A percentile compares a stretch with the other conserved stretches of the same genome.
Conservation (phyloP, 2,888 invertebrate genomes). For the Vesta saturnalis region DNA sequence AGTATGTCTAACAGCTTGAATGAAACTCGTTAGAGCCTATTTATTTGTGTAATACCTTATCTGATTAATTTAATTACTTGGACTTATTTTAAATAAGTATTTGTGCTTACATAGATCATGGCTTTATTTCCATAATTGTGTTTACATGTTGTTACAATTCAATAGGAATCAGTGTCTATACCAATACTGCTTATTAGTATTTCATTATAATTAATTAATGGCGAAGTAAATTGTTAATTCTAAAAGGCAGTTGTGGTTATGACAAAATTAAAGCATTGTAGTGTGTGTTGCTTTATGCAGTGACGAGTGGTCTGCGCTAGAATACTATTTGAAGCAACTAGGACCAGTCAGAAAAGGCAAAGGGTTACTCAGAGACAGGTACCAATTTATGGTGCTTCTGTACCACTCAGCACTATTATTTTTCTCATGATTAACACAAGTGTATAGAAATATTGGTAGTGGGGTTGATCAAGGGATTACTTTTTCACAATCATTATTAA, state of each 20-base stretch:
- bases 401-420: slow-evolving; percentile 58
- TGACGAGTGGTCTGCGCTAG: slow-evolving; percentile 61
- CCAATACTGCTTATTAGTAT: too few species aligned
- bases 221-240: too few species aligned
- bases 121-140: background rate
- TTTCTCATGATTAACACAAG: slow-evolving; percentile 53
- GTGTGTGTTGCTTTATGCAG: slow-evolving; percentile 60
- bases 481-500: too few species aligned
- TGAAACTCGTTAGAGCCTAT: too few species aligned
- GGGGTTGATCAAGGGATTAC: too few species aligned
- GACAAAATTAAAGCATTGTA: slow-evolving; percentile 26
- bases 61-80: background rate
- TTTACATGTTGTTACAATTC: too few species aligned
- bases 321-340: slow-evolving; percentile 61
- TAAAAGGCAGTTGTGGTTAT: background rate
- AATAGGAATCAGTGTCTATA: too few species aligned
- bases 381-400: slow-evolving; percentile 54
- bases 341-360: slow-evolving; percentile 61
- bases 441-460: slow-evolving; percentile 14
- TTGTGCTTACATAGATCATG: background rate
- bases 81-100: background rate
- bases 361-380: slow-evolving; percentile 67
- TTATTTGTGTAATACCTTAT: too few species aligned
- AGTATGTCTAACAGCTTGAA: slow-evolving; percentile 54
- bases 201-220: too few species aligned